A percentile compares a stretch with the other conserved stretches of the same genome.
Conservation (phyloP, 1,140 invertebrate species). For the Cardiocondyla obscurior region DNA sequence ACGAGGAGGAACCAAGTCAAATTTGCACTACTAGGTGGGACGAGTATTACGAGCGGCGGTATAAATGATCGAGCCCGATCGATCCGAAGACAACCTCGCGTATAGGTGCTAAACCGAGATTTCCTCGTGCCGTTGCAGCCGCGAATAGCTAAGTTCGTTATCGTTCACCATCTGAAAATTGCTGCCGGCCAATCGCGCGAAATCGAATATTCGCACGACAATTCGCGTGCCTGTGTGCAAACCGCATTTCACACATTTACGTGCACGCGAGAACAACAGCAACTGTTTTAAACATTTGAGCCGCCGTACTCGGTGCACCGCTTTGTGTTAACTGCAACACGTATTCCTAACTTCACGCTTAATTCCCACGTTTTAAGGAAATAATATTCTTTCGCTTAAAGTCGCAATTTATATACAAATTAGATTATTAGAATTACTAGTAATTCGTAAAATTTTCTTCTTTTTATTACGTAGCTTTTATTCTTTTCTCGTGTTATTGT, state of each 20-base stretch:
- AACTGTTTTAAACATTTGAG: not conserved
- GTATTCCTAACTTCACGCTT: not conserved
- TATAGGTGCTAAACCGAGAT: constrained; percentile 23
- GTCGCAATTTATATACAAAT: not conserved
- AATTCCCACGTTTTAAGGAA: not conserved
- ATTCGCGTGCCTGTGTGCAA: constrained; percentile 17
- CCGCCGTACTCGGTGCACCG: no score
- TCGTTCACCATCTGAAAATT: not conserved
- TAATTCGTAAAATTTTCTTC: no score
- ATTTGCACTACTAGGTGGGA: constrained; percentile 1
- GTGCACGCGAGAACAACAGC: constrained; percentile 13
- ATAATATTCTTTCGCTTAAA: not conserved
- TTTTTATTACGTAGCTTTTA: not conserved
- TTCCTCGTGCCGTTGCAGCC: not conserved
- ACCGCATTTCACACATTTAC: constrained; percentile 11
- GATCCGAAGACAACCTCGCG: constrained; percentile 18
- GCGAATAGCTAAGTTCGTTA: constrained; percentile 20
- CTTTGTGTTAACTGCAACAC: not conserved
- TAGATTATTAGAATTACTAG: no score
- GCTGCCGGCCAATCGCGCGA: not conserved
- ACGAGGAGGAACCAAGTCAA: constrained; percentile 32
- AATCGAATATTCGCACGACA: constrained; percentile 35
- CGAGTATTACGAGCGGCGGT: not conserved
- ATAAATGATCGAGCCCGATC: constrained; percentile 20
- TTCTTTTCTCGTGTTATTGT: not conserved